Percentiles rank a stretch among this genome's conserved stretches.
phyloP scores from a whole-genome alignment of 2,113 vertebrate genomes.

The Galeopterus variegatus region DNA sequence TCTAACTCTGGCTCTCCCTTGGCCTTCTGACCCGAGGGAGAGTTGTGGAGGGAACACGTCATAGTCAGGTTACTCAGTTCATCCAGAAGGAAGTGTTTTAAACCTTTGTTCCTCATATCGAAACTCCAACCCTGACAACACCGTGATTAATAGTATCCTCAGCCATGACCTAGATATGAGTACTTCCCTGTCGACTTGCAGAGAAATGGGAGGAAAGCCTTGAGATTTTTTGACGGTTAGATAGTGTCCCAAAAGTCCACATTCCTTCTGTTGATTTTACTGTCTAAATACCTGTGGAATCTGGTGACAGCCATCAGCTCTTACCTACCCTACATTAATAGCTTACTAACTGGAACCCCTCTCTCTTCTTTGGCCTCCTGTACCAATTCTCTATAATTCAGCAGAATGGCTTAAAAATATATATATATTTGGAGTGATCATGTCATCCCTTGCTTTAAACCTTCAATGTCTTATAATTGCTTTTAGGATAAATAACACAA shows the following conservation, averaged over 20 bases:
- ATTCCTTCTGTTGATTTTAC: not conserved
- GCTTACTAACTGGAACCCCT: not conserved
- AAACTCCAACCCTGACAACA: not conserved
- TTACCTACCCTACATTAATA: not conserved
- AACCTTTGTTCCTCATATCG: not conserved
- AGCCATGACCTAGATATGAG: not conserved
- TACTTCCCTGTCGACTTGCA: not conserved
- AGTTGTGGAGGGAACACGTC: not conserved
- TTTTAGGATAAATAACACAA: not conserved
- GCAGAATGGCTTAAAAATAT: not conserved
- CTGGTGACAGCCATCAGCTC: not conserved
- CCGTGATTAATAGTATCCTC: not conserved
- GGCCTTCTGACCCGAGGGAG: not conserved
- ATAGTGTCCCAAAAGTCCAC: not conserved
- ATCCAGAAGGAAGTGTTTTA: slow-evolving; percentile 6
- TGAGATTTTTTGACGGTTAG: not conserved
- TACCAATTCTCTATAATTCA: not conserved
- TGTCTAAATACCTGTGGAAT: not conserved
- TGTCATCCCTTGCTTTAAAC: not conserved
- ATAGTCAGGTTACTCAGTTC: not conserved
- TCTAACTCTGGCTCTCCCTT: not conserved
- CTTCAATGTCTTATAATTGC: not conserved
- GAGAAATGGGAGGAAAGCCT: not conserved
- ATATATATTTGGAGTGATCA: not conserved
- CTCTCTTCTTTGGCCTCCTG: not conserved